phyloP scores from a whole-genome alignment of 2,888 invertebrate genomes.

The Selenia dentaria region DNA sequence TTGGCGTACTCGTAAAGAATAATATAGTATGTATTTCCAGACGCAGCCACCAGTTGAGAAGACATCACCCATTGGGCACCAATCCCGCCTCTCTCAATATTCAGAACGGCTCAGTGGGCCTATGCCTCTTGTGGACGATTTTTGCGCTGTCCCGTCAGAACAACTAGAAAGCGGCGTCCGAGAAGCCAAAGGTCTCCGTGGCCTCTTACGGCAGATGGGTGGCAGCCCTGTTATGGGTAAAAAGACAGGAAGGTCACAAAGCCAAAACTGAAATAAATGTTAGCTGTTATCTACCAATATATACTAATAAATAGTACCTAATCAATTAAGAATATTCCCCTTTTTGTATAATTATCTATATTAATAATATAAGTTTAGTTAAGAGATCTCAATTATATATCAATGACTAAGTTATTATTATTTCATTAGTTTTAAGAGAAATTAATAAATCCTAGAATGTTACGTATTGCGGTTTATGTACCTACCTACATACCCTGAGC shows the following conservation, averaged over 20 bases:
- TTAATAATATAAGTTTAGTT: no score
- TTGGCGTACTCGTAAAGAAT: neutral
- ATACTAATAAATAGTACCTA: no score
- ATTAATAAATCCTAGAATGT: no score
- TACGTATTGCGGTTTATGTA: no score
- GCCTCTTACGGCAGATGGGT: constrained; percentile 92
- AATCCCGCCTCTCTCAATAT: constrained; percentile 87
- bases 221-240: constrained; percentile 92
- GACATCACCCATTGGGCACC: constrained; percentile 84
- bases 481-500: no score
- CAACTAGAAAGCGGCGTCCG: constrained; percentile 84
- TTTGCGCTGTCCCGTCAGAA: constrained; percentile 94
- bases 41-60: constrained; percentile 53
- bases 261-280: constrained; percentile 67
- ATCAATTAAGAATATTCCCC: no score
- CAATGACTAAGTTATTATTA: no score
- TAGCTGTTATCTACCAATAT: no score
- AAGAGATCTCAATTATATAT: no score
- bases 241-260: constrained; percentile 82
- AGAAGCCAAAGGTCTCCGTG: constrained; percentile 91
- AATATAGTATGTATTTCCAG: constrained; percentile 28
- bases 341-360: no score
- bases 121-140: constrained; percentile 94
- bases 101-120: constrained; percentile 84
- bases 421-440: no score